Evolutionary conservation across 2,113 vertebrate genomes (phyloP), one percentile per base, ranked within the genome.

Genomic region (Gymnorhina tibicen): DNA sequence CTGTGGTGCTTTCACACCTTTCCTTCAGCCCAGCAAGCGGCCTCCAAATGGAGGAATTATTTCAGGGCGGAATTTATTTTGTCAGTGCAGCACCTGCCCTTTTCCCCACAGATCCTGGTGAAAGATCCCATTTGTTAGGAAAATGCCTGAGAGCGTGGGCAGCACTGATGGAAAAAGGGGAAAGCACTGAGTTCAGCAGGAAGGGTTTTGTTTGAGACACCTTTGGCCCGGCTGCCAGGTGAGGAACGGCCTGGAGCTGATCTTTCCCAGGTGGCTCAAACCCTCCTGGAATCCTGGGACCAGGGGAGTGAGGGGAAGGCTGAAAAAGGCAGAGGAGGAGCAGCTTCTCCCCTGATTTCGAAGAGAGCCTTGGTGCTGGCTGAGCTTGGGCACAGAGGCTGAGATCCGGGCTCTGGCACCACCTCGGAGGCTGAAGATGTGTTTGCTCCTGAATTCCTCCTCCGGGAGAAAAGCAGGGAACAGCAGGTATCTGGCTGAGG

Each of bases 81-180:
- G 32, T 20, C 53, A 39, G 0, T 30, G 37, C 37, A 33, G n/a
- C 39, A 63, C 39, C 10, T 76, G 58, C 13, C 32, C 2, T 0
- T 75, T 95, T 78, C 32, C 37, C 11, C 12, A 11, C 16, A 23
- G 18, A 23, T 46, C 6, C 19, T 42, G 35, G 27, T 42, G 42
- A 22, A 83, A 69, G 33, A 72, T 32, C 21, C 47, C 32, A 24
- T 72, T 77, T 19, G 6, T 27, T 33, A 64, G n/a, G 33, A 42
- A 56, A 79, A 66, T 12, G 3, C 11, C 52, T 68, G 26, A 35
- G 56, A 20, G 35, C 9, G 35, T 18, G 73, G 27, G 62, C 30
- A 72, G 7, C 32, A 46, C 49, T 46, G 49, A 64, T 55, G n/a
- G 53, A 16, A 49, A 80, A 75, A 49, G 4, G 22, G 75, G 69